Evolutionary conservation across 2,797 vertebrate genomes (phyloP).

Genomic region (Okamejei kenojei): DNA sequence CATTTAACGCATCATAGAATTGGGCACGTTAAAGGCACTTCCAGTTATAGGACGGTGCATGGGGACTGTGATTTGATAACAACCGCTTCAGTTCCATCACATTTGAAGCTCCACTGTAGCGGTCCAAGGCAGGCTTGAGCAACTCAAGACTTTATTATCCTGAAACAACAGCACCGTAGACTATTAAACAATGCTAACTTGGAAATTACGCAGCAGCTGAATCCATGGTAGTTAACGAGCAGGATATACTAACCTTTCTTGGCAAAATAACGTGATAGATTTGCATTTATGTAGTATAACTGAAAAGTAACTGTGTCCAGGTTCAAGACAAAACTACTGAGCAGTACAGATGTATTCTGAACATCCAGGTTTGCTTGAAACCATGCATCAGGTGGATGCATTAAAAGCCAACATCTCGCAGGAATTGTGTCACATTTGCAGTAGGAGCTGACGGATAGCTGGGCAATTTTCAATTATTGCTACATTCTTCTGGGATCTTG

Average conservation of each 20-base stretch:
- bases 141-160: conserved; percentile 21
- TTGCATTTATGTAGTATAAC: conserved; percentile 45
- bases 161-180: conserved; percentile 26
- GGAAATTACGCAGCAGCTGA: conserved; percentile 45
- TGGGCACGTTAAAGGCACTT: conserved; percentile 9
- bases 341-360: conserved; percentile 52
- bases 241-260: conserved; percentile 55
- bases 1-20: not conserved
- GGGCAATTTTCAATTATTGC: conserved; percentile 78
- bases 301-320: conserved; percentile 42
- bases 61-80: conserved; percentile 29
- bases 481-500: conserved; percentile 78
- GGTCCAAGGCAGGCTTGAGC: conserved; percentile 25
- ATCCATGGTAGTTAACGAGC: conserved; percentile 43
- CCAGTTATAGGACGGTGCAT: not conserved
- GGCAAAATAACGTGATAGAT: conserved; percentile 48
- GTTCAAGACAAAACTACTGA: conserved; percentile 49
- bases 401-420: conserved; percentile 51
- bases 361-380: conserved; percentile 52
- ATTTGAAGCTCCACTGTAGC: conserved; percentile 33
- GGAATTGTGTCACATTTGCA: conserved; percentile 56
- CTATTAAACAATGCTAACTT: conserved; percentile 44
- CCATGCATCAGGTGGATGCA: conserved; percentile 57
- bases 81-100: conserved; percentile 32
- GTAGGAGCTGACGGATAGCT: conserved; percentile 53